phyloP scores from a whole-genome alignment of 2,888 invertebrate genomes.

The Lycia hirtaria region DNA sequence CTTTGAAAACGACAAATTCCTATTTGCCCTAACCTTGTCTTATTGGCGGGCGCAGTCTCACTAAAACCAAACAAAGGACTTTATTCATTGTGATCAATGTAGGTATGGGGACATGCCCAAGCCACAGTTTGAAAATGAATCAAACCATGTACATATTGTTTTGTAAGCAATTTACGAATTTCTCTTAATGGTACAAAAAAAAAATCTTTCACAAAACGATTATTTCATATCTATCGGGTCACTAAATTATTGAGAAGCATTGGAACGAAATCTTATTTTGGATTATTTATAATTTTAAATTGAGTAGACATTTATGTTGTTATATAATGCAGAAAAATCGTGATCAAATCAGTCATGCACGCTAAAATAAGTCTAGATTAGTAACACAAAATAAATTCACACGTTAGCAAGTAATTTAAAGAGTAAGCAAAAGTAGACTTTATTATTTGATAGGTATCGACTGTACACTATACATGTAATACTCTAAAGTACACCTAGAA shows the following conservation, averaged over 20 bases:
- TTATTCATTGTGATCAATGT: constrained; percentile 3
- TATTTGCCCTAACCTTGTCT: constrained; percentile 15
- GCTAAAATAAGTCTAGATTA: not conserved
- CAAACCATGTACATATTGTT: not conserved
- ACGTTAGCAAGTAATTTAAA: not conserved
- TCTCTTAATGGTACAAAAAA: not conserved
- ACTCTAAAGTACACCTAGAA: not conserved
- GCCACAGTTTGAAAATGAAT: not conserved
- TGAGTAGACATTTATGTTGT: not conserved
- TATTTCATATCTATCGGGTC: not conserved
- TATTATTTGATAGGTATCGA: not conserved
- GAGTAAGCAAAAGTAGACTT: not conserved
- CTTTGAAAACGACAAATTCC: not conserved
- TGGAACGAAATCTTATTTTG: not conserved
- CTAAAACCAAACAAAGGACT: constrained; percentile 3
- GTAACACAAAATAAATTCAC: not conserved
- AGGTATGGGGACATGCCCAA: constrained; percentile 12
- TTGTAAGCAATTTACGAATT: not conserved
- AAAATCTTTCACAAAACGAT: not conserved
- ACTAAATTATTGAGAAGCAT: not conserved
- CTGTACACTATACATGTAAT: not conserved
- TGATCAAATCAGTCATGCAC: not conserved
- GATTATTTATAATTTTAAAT: not conserved
- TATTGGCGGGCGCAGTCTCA: constrained; percentile 10
- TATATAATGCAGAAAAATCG: not conserved